Percentiles rank a stretch among this genome's conserved stretches.
These are phyloP conservation scores for Aplocera efformata DNA, from an alignment of 2,888 invertebrate genomes.

Conservation along the genomic window DNA sequence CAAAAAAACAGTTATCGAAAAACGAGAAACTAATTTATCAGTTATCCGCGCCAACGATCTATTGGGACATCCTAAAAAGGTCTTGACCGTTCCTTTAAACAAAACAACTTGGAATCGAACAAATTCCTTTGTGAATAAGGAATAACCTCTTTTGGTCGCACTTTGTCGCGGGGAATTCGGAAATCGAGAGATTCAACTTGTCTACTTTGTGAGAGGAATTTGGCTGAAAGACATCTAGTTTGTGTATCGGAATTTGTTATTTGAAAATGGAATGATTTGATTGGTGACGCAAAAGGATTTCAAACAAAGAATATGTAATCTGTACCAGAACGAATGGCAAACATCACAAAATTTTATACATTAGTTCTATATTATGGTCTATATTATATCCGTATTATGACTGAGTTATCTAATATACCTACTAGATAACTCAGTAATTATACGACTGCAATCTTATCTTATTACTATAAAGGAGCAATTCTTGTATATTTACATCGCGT, in stretches of 20 bases:
- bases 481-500: too few species aligned
- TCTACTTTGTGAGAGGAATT: constrained; percentile 14
- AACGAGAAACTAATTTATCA: constrained; percentile 34
- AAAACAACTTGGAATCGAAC: constrained; percentile 29
- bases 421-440: too few species aligned
- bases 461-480: too few species aligned
- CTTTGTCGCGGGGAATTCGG: constrained; percentile 20
- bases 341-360: too few species aligned
- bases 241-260: constrained; percentile 6
- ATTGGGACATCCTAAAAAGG: constrained; percentile 31
- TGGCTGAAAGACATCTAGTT: not conserved
- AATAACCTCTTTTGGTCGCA: constrained; percentile 21
- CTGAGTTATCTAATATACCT: too few species aligned
- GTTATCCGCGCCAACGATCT: constrained; percentile 30
- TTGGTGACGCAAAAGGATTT: not conserved
- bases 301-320: too few species aligned
- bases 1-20: not conserved
- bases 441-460: too few species aligned
- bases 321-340: too few species aligned
- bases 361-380: too few species aligned
- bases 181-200: constrained; percentile 10
- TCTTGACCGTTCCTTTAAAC: constrained; percentile 31
- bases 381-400: too few species aligned
- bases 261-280: constrained; percentile 1
- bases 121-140: constrained; percentile 24